Conservation (phyloP, 2,888 invertebrate species). For the Atrina japonica region DNA sequence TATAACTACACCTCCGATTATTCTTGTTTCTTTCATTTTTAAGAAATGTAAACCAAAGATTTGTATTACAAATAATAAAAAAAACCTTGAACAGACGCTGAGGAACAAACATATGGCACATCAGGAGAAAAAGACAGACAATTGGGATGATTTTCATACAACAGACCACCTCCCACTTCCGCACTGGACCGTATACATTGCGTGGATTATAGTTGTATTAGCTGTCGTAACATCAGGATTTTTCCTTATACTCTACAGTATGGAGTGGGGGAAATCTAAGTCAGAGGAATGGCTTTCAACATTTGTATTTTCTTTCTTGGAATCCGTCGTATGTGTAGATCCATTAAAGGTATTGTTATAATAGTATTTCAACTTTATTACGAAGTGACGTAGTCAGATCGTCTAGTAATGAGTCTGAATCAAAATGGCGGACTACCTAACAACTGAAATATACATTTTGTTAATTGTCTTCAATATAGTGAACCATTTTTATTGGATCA, state of each 20-base stretch:
- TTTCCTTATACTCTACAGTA: conserved; percentile 58
- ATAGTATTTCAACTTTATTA: background rate
- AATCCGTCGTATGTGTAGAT: conserved; percentile 57
- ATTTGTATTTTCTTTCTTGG: conserved; percentile 54
- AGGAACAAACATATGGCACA: background rate
- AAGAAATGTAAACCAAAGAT: conserved; percentile 40
- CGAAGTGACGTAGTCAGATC: no score
- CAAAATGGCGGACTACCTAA: no score
- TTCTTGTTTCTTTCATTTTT: conserved; percentile 60
- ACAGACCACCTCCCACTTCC: conserved; percentile 46
- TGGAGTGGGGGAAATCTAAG: conserved; percentile 62
- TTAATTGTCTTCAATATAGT: no score
- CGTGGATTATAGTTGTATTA: conserved; percentile 54
- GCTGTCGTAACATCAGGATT: conserved; percentile 54
- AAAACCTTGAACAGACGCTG: background rate
- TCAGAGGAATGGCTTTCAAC: conserved; percentile 59
- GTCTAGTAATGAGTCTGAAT: no score
- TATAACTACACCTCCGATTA: conserved; percentile 58
- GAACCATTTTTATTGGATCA: no score
- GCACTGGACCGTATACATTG: conserved; percentile 55
- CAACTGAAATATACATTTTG: background rate
- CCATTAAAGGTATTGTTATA: conserved; percentile 51
- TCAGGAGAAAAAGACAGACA: background rate
- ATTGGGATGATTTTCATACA: conserved; percentile 14
- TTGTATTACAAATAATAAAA: background rate